phyloP scores from a whole-genome alignment of 2,888 invertebrate genomes.

The Campoplex capitator region DNA sequence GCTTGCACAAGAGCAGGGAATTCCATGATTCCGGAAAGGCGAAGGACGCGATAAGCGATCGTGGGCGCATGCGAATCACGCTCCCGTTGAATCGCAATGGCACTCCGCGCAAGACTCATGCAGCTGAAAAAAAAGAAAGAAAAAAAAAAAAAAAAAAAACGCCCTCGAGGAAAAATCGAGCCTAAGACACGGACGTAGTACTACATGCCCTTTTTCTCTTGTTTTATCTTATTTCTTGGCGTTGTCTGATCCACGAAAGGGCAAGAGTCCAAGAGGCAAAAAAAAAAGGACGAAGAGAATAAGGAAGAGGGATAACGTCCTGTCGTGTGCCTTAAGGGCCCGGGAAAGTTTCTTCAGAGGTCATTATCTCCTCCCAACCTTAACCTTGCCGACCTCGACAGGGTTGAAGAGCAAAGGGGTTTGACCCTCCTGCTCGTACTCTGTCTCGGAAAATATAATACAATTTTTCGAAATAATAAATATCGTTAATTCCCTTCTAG shows the following conservation, averaged over 20 bases:
- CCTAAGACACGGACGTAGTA: not conserved
- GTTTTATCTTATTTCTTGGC: conserved; percentile 21
- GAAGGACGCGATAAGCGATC: conserved; percentile 65
- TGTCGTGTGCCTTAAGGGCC: conserved; percentile 48
- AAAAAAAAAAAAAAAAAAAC: not conserved
- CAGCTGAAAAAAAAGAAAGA: not conserved
- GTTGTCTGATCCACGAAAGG: conserved; percentile 51
- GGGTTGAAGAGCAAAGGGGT: conserved; percentile 40
- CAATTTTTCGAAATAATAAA: not conserved
- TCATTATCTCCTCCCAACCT: conserved; percentile 57
- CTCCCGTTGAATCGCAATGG: conserved; percentile 42
- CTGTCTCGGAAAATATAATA: not conserved
- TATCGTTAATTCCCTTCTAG: not conserved
- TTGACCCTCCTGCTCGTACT: conserved; percentile 30
- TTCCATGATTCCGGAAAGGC: conserved; percentile 64
- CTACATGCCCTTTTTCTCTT: conserved; percentile 9
- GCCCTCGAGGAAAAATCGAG: conserved; percentile 11
- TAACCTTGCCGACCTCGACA: conserved; percentile 32
- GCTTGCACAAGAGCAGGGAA: conserved; percentile 17
- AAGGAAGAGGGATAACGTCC: conserved; percentile 34
- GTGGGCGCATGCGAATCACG: conserved; percentile 49
- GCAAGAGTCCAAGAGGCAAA: conserved; percentile 17
- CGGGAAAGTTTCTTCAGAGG: conserved; percentile 21
- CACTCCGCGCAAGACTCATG: not conserved
- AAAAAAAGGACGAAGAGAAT: conserved; percentile 4